These are phyloP conservation scores for Aurelia aurita DNA, from an alignment of 30 jellyfish, hydroid and myxozoan species.

Conservation along the genomic window DNA sequence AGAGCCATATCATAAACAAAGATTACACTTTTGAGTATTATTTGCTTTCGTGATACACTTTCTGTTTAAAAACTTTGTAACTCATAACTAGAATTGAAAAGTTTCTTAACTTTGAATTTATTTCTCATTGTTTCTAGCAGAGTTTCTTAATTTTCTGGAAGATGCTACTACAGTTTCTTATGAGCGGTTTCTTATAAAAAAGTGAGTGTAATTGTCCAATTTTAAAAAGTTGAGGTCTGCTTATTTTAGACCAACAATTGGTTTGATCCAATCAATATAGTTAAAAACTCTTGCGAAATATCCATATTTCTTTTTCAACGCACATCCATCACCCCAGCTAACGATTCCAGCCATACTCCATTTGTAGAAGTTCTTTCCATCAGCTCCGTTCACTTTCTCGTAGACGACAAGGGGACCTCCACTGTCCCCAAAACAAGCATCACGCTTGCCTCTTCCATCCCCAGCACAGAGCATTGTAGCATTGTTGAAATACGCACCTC, in stretches of 20 bases:
- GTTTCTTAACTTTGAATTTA: no score
- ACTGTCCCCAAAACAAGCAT: slow-evolving; percentile 65
- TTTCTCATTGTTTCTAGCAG: no score
- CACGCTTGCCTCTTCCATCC: slow-evolving; percentile 42
- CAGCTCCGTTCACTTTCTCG: background rate
- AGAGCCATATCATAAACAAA: no score
- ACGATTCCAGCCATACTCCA: slow-evolving; percentile 55
- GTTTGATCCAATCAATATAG: slow-evolving; percentile 36
- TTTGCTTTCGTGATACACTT: no score
- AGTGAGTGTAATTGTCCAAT: no score
- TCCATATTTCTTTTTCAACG: slow-evolving; percentile 39
- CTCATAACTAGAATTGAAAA: no score
- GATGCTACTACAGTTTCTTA: no score
- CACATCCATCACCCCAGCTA: slow-evolving; percentile 74
- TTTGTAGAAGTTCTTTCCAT: background rate
- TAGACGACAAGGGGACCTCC: slow-evolving; percentile 59
- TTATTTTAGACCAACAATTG: slow-evolving; percentile 2
- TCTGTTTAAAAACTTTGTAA: no score
- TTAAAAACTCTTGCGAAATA: slow-evolving; percentile 28
- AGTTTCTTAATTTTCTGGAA: no score
- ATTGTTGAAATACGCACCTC: background rate
- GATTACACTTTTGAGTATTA: no score
- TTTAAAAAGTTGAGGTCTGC: no score
- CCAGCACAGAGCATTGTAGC: slow-evolving; percentile 61
- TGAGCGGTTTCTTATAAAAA: no score